Evolutionary conservation across 2,888 invertebrate genomes (phyloP).

Genomic region (Trachelus iudaicus): DNA sequence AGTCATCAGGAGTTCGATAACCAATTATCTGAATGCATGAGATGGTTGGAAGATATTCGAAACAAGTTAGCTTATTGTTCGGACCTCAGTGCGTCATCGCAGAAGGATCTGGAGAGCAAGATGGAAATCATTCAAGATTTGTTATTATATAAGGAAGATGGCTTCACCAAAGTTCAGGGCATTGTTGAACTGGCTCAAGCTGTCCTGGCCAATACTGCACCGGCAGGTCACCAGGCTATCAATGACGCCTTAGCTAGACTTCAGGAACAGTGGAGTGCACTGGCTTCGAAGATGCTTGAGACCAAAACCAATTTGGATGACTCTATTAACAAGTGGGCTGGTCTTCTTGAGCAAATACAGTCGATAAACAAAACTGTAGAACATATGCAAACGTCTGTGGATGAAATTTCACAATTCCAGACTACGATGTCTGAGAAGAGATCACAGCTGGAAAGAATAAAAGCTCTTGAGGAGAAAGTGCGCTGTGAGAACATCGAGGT

Average conservation of each 20-base stretch:
- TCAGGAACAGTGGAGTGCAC: constrained; percentile 90
- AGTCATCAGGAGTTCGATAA: constrained; percentile 90
- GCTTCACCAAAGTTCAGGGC: constrained; percentile 87
- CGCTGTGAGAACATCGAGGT: constrained; percentile 91
- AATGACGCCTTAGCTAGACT: constrained; percentile 84
- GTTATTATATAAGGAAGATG: constrained; percentile 91
- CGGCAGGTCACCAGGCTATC: constrained; percentile 86
- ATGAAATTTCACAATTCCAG: constrained; percentile 81
- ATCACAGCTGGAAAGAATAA: constrained; percentile 85
- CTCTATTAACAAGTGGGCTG: constrained; percentile 91
- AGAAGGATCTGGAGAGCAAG: constrained; percentile 88
- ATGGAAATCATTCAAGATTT: constrained; percentile 87
- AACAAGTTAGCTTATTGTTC: constrained; percentile 90
- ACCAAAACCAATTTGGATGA: constrained; percentile 89
- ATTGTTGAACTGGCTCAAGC: constrained; percentile 92
- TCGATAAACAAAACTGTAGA: constrained; percentile 84
- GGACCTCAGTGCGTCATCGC: constrained; percentile 82
- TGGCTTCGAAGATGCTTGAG: constrained; percentile 90
- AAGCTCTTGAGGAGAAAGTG: constrained; percentile 87
- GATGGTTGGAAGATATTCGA: constrained; percentile 86
- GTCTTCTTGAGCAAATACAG: constrained; percentile 88
- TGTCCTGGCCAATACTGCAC: constrained; percentile 91
- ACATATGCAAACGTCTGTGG: constrained; percentile 79
- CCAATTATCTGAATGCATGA: constrained; percentile 80
- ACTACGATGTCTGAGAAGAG: constrained; percentile 88